A percentile compares a stretch with the other conserved stretches of the same genome.
phyloP scores from a whole-genome alignment of 2,113 vertebrate genomes.

The Thomomys bottae region DNA sequence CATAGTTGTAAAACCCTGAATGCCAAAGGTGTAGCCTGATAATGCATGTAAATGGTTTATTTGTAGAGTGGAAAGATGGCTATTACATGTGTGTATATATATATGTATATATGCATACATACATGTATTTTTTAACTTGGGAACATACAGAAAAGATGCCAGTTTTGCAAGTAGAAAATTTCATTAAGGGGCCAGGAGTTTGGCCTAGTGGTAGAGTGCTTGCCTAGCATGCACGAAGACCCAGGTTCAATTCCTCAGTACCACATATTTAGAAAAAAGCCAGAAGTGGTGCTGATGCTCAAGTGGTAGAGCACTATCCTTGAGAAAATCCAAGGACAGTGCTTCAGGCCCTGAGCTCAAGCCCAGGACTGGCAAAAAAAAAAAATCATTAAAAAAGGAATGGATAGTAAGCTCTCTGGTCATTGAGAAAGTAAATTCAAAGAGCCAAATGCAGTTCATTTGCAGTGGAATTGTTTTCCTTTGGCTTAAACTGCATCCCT shows the following conservation, averaged over 20 bases:
- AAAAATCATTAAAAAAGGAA: too few species aligned
- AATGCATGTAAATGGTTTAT: conserved; percentile 5
- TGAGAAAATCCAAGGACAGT: too few species aligned
- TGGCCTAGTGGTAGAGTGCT: too few species aligned
- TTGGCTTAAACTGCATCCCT: conserved; percentile 16
- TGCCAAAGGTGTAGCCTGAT: neutral
- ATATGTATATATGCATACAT: too few species aligned
- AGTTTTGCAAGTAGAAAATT: neutral
- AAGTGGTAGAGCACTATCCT: too few species aligned
- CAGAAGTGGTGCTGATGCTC: too few species aligned
- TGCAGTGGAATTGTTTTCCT: conserved; percentile 22
- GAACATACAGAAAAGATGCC: neutral
- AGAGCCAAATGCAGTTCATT: conserved; percentile 8
- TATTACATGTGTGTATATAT: neutral
- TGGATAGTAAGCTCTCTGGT: conserved; percentile 24
- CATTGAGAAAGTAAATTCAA: conserved; percentile 21
- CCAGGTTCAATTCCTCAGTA: too few species aligned
- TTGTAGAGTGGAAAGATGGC: neutral
- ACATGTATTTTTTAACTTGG: neutral
- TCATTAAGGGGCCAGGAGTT: too few species aligned
- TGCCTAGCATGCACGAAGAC: too few species aligned
- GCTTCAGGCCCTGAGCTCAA: too few species aligned
- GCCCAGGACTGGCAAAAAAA: too few species aligned
- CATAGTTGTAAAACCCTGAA: neutral
- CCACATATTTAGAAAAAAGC: too few species aligned